phyloP scores from a whole-genome alignment of 2,888 invertebrate species.

The Meliscaeva auricollis region DNA sequence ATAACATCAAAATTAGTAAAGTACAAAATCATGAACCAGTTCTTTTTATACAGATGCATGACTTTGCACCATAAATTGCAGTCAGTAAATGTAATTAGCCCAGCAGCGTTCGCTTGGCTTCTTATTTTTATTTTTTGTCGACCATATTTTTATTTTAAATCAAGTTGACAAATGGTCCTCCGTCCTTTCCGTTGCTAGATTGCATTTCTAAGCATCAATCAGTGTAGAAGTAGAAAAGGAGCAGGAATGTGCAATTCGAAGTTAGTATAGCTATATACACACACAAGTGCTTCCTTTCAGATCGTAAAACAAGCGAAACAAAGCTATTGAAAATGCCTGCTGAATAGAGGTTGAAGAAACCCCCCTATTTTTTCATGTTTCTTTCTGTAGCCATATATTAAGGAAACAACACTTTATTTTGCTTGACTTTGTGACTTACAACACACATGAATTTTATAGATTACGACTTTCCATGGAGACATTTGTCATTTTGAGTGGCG shows the following conservation, averaged over 20 bases:
- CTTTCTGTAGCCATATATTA: neutral
- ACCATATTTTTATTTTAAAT: constrained; percentile 52
- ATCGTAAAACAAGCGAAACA: constrained; percentile 34
- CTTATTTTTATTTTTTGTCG: neutral
- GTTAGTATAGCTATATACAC: neutral
- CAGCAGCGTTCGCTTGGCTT: constrained; percentile 51
- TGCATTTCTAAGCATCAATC: constrained; percentile 73
- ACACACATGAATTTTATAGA: constrained; percentile 35
- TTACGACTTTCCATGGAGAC: constrained; percentile 49
- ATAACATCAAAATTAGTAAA: no score
- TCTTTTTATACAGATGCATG: constrained; percentile 54
- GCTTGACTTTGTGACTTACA: constrained; percentile 45
- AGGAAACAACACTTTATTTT: constrained; percentile 31
- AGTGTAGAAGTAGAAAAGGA: constrained; percentile 35
- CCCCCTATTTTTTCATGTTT: neutral
- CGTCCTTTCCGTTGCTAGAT: constrained; percentile 67
- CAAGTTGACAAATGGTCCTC: constrained; percentile 72
- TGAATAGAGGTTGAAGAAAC: neutral
- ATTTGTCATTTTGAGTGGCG: constrained; percentile 57
- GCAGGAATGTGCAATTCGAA: constrained; percentile 16
- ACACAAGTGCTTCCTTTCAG: neutral
- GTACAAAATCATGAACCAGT: neutral
- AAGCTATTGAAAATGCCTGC: constrained; percentile 34
- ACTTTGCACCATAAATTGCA: constrained; percentile 63
- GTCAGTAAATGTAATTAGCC: constrained; percentile 72